These are phyloP conservation scores for Pelobates fuscus DNA, from an alignment of 2,113 vertebrate genomes.

Conservation along the genomic window DNA sequence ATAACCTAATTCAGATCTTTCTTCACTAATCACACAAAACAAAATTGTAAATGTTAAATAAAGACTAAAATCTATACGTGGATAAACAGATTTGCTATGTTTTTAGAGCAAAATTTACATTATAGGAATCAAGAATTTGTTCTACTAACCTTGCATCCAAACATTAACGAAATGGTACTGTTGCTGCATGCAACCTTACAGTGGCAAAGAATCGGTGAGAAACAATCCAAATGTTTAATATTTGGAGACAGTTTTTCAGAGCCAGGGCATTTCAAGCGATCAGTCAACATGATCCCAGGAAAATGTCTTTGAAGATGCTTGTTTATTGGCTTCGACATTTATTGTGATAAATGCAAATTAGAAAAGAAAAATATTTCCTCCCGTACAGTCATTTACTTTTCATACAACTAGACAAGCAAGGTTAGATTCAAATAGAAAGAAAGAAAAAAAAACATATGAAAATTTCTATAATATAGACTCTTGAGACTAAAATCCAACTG, in stretches of 20 bases:
- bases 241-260: conserved; percentile 77
- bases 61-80: too few species aligned
- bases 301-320: conserved; percentile 72
- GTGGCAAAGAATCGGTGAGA: conserved; percentile 83
- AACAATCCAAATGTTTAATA: conserved; percentile 82
- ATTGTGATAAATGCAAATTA: background rate
- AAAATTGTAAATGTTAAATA: too few species aligned
- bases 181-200: conserved; percentile 87
- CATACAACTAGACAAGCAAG: conserved; percentile 38
- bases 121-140: background rate
- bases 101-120: too few species aligned
- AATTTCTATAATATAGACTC: conserved; percentile 14
- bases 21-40: too few species aligned
- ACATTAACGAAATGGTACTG: conserved; percentile 86
- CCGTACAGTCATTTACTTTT: background rate
- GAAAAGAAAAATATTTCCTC: background rate
- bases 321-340: conserved; percentile 79
- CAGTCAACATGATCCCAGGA: conserved; percentile 69
- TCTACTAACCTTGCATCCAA: conserved; percentile 83
- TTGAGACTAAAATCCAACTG: conserved; percentile 66
- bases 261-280: conserved; percentile 68
- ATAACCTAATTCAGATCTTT: too few species aligned
- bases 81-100: too few species aligned
- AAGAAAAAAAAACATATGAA: conserved; percentile 21
- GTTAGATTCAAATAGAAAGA: conserved; percentile 46